Percentiles rank a stretch among this genome's conserved stretches.
Evolutionary conservation across 2,888 invertebrate genomes (phyloP).

Genomic region (Drosophila pseudotakahashii): DNA sequence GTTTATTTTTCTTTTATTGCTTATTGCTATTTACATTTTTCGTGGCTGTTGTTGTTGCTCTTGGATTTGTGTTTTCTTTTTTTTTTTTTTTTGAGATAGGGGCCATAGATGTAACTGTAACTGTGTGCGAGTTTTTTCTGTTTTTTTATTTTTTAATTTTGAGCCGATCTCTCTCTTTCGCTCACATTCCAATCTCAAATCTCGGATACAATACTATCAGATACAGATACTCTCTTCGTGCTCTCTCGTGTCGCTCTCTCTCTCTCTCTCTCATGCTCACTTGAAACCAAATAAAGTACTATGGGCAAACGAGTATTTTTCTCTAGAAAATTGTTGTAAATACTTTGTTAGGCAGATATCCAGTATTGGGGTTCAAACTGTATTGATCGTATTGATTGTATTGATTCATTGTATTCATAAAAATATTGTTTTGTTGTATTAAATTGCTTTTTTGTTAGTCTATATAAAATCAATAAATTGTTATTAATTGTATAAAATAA

Average conservation of each 20-base stretch:
- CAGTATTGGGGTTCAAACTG: too few relatives aligned
- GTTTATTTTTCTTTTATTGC: constrained; percentile 67
- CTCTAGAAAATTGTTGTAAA: too few relatives aligned
- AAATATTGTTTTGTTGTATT: too few relatives aligned
- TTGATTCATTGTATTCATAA: too few relatives aligned
- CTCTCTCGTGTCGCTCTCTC: not conserved
- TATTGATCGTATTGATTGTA: too few relatives aligned
- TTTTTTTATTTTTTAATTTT: constrained; percentile 2
- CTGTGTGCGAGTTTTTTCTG: not conserved
- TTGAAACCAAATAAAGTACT: not conserved
- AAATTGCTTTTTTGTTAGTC: too few relatives aligned
- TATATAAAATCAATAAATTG: too few relatives aligned
- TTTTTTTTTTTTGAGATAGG: constrained; percentile 9
- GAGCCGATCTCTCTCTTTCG: constrained; percentile 11
- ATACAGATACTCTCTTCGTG: constrained; percentile 6
- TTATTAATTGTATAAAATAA: too few relatives aligned
- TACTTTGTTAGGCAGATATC: too few relatives aligned
- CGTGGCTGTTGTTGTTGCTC: constrained; percentile 47
- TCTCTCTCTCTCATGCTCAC: constrained; percentile 2
- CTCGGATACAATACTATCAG: not conserved
- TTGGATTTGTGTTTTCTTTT: constrained; percentile 38
- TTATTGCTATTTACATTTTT: constrained; percentile 70
- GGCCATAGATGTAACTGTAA: constrained; percentile 17
- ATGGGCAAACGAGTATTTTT: too few relatives aligned
- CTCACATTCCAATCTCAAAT: constrained; percentile 8